Evolutionary conservation across 2,888 invertebrate species (phyloP), one percentile per base, ranked within the genome.

Genomic region (Eristalinus sepulchralis): DNA sequence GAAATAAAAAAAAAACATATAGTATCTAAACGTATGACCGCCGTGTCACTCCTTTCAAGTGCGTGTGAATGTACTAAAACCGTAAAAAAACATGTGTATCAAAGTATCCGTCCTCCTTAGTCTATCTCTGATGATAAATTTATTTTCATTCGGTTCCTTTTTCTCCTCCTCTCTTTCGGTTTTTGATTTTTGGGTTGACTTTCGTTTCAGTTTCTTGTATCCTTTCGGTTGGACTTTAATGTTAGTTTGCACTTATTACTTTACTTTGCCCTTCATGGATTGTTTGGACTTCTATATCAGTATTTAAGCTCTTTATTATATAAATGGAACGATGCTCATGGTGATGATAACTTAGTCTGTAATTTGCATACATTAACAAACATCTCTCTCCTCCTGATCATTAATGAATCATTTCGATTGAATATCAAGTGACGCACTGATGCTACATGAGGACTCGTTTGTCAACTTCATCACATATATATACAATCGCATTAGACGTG

Each of bases 161-260:
- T 47, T 47, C 6, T 57, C 57, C 57, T 13, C 11, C n/a, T 24
- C 13, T 22, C 8, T 11, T 24, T 57, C 24, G 11, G 24, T 10
- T 63, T 63, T 34, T n/a, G 11, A 47, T 34, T 63, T 76, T 24
- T 10, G 10, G 9, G 22, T 75, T 64, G 0, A n/a, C n/a, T 70
- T 75, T 71, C 24, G 27, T 22, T 55, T 53, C 63, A 53, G 4
- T 47, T 33, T 75, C 47, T 75, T 20, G 22, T 68, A 55, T 76
- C 57, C 59, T 59, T 57, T 64, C 47, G 47, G 47, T 47, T 47
- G 47, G 47, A 47, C 4, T 47, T 72, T 72, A 82, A 78, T 85
- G 82, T 85, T 82, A 77, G 85, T 85, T 85, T 85, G 85, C 85
- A 85, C 85, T n/a, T 82, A 53, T 84, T 66, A 84, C 66, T 67